phyloP scores from a whole-genome alignment of 2,113 vertebrate genomes.

The Macroglossus sobrinus region DNA sequence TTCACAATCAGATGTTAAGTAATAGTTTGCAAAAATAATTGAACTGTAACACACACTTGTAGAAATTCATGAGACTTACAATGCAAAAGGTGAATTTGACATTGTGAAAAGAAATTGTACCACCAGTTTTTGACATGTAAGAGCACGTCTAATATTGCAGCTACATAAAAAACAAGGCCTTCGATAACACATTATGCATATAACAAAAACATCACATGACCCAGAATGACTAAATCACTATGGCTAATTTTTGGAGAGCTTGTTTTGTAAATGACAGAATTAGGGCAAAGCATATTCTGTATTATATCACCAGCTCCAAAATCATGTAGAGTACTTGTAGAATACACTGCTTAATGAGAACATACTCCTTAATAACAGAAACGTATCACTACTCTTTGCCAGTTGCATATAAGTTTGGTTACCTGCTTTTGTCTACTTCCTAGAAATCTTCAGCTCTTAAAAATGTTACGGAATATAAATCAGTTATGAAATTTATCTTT shows the following conservation, averaged over 20 bases:
- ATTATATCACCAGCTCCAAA: not conserved
- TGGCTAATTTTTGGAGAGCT: not conserved
- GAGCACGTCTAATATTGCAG: not conserved
- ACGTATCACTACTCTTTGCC: not conserved
- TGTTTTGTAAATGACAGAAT: not conserved
- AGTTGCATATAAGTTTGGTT: not conserved
- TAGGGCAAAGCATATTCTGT: not conserved
- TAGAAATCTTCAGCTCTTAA: not conserved
- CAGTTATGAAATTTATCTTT: slow-evolving; percentile 27
- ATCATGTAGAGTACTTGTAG: not conserved
- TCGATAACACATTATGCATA: not conserved
- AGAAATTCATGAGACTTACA: not conserved
- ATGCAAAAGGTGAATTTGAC: not conserved
- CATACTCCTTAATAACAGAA: not conserved
- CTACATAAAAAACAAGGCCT: not conserved
- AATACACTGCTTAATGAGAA: not conserved
- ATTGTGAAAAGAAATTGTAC: not conserved
- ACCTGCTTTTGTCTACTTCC: not conserved
- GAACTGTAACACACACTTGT: not conserved
- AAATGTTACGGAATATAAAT: not conserved
- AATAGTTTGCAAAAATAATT: not conserved
- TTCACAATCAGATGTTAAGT: not conserved
- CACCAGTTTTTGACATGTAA: not conserved
- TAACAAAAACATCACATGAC: not conserved
- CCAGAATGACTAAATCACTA: not conserved